Conservation (phyloP, 2,888 invertebrate species). For the Cybosia mesomella region DNA sequence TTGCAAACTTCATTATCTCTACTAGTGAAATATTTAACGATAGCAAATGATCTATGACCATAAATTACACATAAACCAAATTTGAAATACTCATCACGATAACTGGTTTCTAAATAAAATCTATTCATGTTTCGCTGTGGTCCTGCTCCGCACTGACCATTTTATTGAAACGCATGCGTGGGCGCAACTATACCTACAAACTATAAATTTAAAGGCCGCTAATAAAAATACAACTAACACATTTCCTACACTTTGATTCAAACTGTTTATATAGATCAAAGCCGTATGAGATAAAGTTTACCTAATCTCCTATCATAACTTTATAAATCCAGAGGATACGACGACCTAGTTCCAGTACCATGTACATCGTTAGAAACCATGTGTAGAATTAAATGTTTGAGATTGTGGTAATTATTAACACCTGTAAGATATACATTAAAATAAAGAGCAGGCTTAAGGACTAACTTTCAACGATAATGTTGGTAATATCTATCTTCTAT, state of each 20-base stretch:
- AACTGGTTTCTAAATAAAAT: conserved; percentile 44
- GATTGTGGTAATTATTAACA: conserved; percentile 49
- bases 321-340: conserved; percentile 64
- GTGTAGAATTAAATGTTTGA: conserved; percentile 51
- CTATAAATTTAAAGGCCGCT: conserved; percentile 81
- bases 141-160: conserved; percentile 65
- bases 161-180: conserved; percentile 75
- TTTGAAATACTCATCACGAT: conserved; percentile 34
- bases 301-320: conserved; percentile 75
- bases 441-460: conserved; percentile 33
- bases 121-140: conserved; percentile 67
- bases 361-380: conserved; percentile 50
- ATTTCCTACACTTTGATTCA: conserved; percentile 85
- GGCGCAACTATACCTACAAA: conserved; percentile 75
- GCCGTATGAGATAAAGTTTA: conserved; percentile 78
- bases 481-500: conserved; percentile 46
- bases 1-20: conserved; percentile 42
- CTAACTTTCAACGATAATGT: conserved; percentile 43
- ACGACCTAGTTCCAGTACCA: conserved; percentile 56
- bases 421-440: conserved; percentile 21
- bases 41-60: conserved; percentile 46
- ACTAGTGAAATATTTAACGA: conserved; percentile 40
- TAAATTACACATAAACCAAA: conserved; percentile 42
- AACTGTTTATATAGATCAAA: conserved; percentile 85
- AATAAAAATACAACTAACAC: conserved; percentile 85